Percentiles rank a stretch among this genome's conserved stretches.
These are phyloP conservation scores for Drepanosiphum platanoidis DNA, from an alignment of 2,888 invertebrate species.

Conservation along the genomic window DNA sequence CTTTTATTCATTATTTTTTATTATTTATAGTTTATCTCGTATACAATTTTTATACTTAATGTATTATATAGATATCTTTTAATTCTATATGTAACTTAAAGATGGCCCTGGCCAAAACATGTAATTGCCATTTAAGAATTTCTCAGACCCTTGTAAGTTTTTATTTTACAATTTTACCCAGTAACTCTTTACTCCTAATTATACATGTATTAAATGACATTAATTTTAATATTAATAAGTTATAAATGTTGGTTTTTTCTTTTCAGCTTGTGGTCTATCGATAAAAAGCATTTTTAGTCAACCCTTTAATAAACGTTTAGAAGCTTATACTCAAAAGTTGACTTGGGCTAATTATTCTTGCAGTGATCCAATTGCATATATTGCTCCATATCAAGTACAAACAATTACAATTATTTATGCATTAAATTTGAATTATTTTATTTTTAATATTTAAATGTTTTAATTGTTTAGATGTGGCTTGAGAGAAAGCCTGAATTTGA, in stretches of 20 bases:
- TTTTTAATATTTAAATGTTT: background rate
- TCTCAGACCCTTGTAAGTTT: too few relatives aligned
- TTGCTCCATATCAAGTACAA: slow-evolving; percentile 80
- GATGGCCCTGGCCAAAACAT: too few relatives aligned
- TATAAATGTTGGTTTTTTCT: background rate
- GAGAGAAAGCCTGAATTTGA: slow-evolving; percentile 42
- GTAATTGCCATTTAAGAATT: too few relatives aligned
- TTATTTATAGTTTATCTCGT: too few relatives aligned
- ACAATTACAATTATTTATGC: background rate
- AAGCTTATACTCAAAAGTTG: slow-evolving; percentile 79
- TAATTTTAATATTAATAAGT: background rate
- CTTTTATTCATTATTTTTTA: too few relatives aligned
- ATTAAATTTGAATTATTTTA: background rate
- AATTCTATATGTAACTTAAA: too few relatives aligned
- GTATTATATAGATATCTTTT: too few relatives aligned
- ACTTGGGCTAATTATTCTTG: slow-evolving; percentile 84
- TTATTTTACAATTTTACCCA: too few relatives aligned
- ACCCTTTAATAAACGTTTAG: slow-evolving; percentile 76
- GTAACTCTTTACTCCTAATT: too few relatives aligned
- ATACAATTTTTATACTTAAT: too few relatives aligned
- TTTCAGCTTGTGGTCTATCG: slow-evolving; percentile 82
- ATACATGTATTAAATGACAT: slow-evolving; percentile 13
- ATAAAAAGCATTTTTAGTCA: slow-evolving; percentile 82
- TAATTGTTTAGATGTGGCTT: slow-evolving; percentile 49
- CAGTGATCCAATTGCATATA: slow-evolving; percentile 85